Evolutionary conservation across 2,797 vertebrate genomes (phyloP).

Genomic region (Anguilla megastoma): DNA sequence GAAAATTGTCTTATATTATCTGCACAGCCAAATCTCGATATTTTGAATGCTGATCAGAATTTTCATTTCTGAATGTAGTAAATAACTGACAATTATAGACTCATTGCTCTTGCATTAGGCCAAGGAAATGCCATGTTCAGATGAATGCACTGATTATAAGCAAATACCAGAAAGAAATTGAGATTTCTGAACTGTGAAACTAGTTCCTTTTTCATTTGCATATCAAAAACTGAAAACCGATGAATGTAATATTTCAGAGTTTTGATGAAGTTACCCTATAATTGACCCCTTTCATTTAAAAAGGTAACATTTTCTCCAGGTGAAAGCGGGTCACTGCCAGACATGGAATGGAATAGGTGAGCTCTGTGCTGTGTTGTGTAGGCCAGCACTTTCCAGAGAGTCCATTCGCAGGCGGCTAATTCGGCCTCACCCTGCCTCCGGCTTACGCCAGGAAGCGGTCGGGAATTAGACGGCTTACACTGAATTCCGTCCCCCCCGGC

Average conservation of each 20-base stretch:
- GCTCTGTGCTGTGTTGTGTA: neutral
- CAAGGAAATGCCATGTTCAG: neutral
- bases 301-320: neutral
- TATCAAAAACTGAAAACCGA: neutral
- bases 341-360: neutral
- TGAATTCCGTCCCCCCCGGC: neutral
- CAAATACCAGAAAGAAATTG: neutral
- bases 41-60: neutral
- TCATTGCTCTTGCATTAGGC: neutral
- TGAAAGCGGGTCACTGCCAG: neutral
- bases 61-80: neutral
- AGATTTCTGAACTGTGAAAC: neutral
- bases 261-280: neutral
- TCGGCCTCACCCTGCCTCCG: neutral
- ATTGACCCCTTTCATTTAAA: neutral
- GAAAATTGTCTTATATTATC: neutral
- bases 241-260: neutral
- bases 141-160: neutral
- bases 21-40: neutral
- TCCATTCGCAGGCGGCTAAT: neutral
- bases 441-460: neutral
- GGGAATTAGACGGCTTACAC: neutral
- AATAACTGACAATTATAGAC: neutral
- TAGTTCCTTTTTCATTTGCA: neutral
- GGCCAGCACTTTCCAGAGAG: neutral